These are phyloP conservation scores for Agrochola litura DNA, from an alignment of 2,888 invertebrate genomes.

Conservation along the genomic window DNA sequence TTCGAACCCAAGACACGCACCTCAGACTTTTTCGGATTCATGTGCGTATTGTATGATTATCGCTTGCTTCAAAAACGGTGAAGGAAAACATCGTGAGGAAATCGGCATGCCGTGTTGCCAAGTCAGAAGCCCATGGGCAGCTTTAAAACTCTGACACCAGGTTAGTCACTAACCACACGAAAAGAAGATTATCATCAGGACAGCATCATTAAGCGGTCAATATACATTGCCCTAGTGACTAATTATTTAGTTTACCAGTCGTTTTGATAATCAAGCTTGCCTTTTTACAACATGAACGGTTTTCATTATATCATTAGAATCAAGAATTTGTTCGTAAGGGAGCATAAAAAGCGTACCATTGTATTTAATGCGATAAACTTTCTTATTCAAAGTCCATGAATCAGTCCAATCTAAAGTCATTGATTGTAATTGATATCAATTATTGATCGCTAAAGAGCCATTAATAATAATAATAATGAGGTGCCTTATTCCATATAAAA, in stretches of 20 bases:
- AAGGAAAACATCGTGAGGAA: no score
- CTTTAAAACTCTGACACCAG: no score
- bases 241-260: slow-evolving; percentile 1
- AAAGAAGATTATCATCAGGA: background rate
- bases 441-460: slow-evolving; percentile 11
- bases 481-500: no score
- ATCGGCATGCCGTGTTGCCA: no score
- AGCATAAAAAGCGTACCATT: background rate
- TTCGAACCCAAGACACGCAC: no score
- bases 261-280: background rate
- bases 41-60: no score
- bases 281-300: background rate
- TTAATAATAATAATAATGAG: background rate
- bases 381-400: slow-evolving; percentile 23
- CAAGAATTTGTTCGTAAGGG: background rate
- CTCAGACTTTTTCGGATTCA: no score
- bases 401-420: slow-evolving; percentile 18
- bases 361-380: slow-evolving; percentile 2
- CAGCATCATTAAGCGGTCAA: background rate
- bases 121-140: no score
- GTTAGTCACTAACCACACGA: no score
- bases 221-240: background rate
- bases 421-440: slow-evolving; percentile 21
- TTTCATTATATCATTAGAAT: slow-evolving; percentile 1
- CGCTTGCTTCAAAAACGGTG: no score